Evolutionary conservation across 2,888 invertebrate species (phyloP).

Genomic region (Mythimna albipuncta): DNA sequence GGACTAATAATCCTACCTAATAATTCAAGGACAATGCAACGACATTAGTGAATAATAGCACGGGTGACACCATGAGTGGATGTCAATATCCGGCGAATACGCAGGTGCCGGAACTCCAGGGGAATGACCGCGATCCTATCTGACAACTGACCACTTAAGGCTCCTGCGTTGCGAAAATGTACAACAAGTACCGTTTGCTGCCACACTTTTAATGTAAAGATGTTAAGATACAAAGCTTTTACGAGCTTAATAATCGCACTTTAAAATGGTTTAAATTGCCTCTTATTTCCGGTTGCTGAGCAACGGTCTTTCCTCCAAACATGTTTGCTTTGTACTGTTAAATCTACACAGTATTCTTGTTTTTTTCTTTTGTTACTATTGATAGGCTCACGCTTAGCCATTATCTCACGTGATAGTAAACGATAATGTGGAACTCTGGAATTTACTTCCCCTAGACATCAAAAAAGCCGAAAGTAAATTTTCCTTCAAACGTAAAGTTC

Average conservation of each 20-base stretch:
- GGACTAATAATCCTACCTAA: background rate
- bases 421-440: no score
- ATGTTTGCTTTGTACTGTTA: no score
- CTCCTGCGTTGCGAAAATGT: conserved; percentile 71
- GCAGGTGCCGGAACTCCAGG: conserved; percentile 77
- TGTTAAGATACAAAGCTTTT: conserved; percentile 11
- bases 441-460: no score
- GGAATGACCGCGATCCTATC: conserved; percentile 76
- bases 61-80: conserved; percentile 66
- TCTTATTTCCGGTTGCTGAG: background rate
- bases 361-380: no score
- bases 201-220: conserved; percentile 40
- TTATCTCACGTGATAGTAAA: no score
- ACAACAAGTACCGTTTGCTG: conserved; percentile 62
- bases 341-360: no score
- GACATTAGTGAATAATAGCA: conserved; percentile 50
- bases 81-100: conserved; percentile 75
- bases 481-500: no score
- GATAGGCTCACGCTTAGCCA: no score
- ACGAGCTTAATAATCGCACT: background rate
- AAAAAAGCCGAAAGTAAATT: no score
- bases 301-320: background rate
- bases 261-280: background rate
- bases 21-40: conserved; percentile 27
- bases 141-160: conserved; percentile 67